These are phyloP conservation scores for Sus scrofa DNA, from an alignment of 2,113 vertebrate species.

Conservation along the genomic window T2T-Sscrofa CM000822.6:24985001-24985500, in stretches of 20 bases:
- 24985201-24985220: neutral
- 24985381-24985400: neutral
- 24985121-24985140: neutral
- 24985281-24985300: neutral
- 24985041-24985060: neutral
- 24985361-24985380: neutral
- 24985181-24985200: neutral
- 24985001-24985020: neutral
- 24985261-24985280: neutral
- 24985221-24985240: neutral
- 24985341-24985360: neutral
- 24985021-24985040: neutral
- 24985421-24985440: no score
- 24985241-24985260: neutral
- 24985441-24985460: neutral
- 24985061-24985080: neutral
- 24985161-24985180: neutral
- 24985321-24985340: neutral
- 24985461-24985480: neutral
- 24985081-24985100: neutral
- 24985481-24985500: no score
- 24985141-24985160: neutral
- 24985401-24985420: accelerated
- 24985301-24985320: neutral
- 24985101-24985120: neutral